Base-by-base conservation (phyloP, 2,113 vertebrate genomes). In the Natator depressus region DNA sequence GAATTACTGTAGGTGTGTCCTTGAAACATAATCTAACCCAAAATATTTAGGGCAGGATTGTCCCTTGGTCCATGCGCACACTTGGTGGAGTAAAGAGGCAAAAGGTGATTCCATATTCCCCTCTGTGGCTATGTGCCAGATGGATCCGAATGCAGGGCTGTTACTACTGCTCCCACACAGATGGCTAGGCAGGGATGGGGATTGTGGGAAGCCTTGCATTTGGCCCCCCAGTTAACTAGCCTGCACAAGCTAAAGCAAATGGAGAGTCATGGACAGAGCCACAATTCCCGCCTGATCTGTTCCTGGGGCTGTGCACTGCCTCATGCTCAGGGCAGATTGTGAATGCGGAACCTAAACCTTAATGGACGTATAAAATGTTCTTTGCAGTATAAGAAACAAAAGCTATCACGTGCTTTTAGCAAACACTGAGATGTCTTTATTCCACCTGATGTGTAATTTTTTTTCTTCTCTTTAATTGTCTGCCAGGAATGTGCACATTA, bases 401-500 rank as follows among this genome's bases (percentile, higher is more conserved):
- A 78, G 55, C 38, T 95, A 88, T 88, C 54, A 49, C 2, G 11
- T 1, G 22, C 80, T 85, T 84, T 94, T 85, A 89, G 85, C 17
- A 87, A 59, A 88, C 1, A 1, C 80, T 87, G 80, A 84, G 35
- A 91, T 55, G 53, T 95, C 57, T 42, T 72, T 82, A 76, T 93
- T 93, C 90, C 51, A 93, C 53, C 82, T 96, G 24, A 72, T 85
- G 59, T 1, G 0, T 27, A 92, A 89, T 88, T 94, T 90, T 76
- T 55, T 88, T 84, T 88, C 53, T 59, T 91, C 88, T 95, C n/a
- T 81, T 89, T 75, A 96, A 35, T 92, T 97, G 82, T 90, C 53
- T 89, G 76, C 53, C 69, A 99, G 99, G 99, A 99, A 98, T 99
- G 99, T 97, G 99, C 99, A 10, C 99, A 99, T 98, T 99, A 99